Conservation (phyloP, 2,113 vertebrate genomes). For the Nanorana parkeri region DNA sequence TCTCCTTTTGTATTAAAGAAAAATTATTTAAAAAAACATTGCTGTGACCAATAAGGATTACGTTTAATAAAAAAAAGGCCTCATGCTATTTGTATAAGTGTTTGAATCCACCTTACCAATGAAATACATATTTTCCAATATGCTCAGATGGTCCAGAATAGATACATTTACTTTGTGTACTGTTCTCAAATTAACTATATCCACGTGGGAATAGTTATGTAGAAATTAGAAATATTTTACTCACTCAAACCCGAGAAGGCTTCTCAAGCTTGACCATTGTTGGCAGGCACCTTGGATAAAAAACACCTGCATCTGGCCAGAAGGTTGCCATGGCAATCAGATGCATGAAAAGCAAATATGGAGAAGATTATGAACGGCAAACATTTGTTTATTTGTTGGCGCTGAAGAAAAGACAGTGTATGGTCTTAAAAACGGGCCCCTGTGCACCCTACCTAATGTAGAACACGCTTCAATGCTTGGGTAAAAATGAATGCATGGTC, state of each 20-base stretch:
- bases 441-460: constrained; percentile 13
- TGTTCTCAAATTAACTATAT: constrained; percentile 1
- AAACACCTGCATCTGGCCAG: constrained; percentile 41
- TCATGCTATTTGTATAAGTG: too few relatives aligned
- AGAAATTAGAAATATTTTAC: constrained; percentile 31
- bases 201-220: constrained; percentile 5
- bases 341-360: constrained; percentile 27
- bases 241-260: constrained; percentile 10
- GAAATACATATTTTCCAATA: not conserved
- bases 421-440: constrained; percentile 2
- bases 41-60: too few relatives aligned
- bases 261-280: constrained; percentile 53
- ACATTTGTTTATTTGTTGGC: constrained; percentile 52
- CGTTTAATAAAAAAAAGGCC: too few relatives aligned
- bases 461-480: constrained; percentile 35
- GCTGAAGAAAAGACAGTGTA: constrained; percentile 29
- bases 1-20: too few relatives aligned
- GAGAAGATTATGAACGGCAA: constrained; percentile 36
- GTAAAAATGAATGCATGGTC: not conserved
- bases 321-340: constrained; percentile 35
- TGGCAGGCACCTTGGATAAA: constrained; percentile 43
- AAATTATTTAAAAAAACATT: too few relatives aligned
- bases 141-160: not conserved
- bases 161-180: not conserved
- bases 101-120: too few relatives aligned